Base-by-base conservation (phyloP, 2,888 invertebrate genomes). In the Protonemura montana region DNA sequence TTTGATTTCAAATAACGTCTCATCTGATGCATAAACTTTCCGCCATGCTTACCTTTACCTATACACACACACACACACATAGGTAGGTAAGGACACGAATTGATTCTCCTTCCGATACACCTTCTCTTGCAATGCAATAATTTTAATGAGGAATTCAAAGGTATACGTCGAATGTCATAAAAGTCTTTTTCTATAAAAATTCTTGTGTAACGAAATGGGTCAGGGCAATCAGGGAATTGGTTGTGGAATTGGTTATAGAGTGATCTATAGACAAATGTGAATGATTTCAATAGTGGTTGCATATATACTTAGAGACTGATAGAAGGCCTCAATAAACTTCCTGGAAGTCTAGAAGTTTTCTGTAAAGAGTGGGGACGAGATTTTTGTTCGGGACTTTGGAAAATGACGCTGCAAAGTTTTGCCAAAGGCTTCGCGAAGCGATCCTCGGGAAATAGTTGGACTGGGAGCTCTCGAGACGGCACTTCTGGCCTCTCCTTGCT, bases 1-100 rank as follows among this genome's bases (percentile, higher is more conserved):
- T 82, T 82, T 82, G 82, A 82, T 82, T 82, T 82, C 82, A 42
- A 16, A 82, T 35, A n/a, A 78, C 26, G 29, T 78, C 78, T 78
- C 29, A 78, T 26, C 29, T 7, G 29, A n/a, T 78, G 27, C 78
- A 78, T 6, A 81, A 81, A 81, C 81, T 29, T 81, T 21, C 1
- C 2, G 5, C n/a, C n/a, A n/a, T 81, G 29, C 30, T 28, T 27
- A 29, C n/a, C n/a, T n/a, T n/a, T n/a, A n/a, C n/a, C n/a, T n/a
- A n/a, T n/a, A n/a, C n/a, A n/a, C n/a, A n/a, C n/a, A n/a, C n/a
- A n/a, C n/a, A n/a, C 16, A 81, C 29, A 81, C 59, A 21, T 21
- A 21, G 59, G 59, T 21, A 21, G n/a, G 13, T 7, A 1, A 59
- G 59, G 13, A 10, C 7, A 59, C 16, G 26, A 27, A 27, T 78